Percentiles rank a stretch among this genome's conserved stretches.
These are phyloP conservation scores for Cantharis lateralis DNA, from an alignment of 2,888 invertebrate species.

Conservation along the genomic window DNA sequence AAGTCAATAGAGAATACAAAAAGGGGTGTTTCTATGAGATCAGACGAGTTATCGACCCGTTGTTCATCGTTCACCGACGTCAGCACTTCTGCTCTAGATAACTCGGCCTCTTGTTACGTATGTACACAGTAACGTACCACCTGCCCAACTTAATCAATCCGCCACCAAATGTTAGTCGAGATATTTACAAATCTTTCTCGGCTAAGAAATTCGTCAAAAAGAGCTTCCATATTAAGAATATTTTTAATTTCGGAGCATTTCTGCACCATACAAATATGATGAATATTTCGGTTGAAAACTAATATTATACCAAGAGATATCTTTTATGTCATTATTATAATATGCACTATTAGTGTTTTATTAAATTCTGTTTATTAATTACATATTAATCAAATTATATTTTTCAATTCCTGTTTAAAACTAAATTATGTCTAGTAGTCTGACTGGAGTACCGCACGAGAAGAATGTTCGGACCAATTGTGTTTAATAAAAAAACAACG, in stretches of 20 bases:
- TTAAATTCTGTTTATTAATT: no score
- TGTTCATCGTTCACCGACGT: constrained; percentile 30
- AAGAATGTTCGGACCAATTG: not conserved
- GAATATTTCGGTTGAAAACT: not conserved
- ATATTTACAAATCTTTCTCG: not conserved
- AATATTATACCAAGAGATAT: no score
- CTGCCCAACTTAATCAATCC: constrained; percentile 23
- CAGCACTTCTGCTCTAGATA: constrained; percentile 30
- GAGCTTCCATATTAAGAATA: not conserved
- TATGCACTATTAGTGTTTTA: no score
- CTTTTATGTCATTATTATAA: no score
- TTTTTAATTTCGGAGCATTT: not conserved
- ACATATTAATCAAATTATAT: no score
- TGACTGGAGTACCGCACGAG: not conserved
- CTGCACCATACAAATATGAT: not conserved
- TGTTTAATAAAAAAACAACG: not conserved
- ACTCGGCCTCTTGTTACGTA: constrained; percentile 27
- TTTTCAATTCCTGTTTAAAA: no score
- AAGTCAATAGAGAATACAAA: constrained; percentile 5
- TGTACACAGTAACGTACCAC: constrained; percentile 19
- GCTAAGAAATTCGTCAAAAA: not conserved
- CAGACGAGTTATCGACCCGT: constrained; percentile 28
- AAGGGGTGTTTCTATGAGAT: constrained; percentile 15
- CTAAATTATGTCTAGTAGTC: not conserved
- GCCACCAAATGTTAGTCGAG: not conserved